phyloP scores from a whole-genome alignment of 2,797 vertebrate species.

The Amphiprion clarkii region DNA sequence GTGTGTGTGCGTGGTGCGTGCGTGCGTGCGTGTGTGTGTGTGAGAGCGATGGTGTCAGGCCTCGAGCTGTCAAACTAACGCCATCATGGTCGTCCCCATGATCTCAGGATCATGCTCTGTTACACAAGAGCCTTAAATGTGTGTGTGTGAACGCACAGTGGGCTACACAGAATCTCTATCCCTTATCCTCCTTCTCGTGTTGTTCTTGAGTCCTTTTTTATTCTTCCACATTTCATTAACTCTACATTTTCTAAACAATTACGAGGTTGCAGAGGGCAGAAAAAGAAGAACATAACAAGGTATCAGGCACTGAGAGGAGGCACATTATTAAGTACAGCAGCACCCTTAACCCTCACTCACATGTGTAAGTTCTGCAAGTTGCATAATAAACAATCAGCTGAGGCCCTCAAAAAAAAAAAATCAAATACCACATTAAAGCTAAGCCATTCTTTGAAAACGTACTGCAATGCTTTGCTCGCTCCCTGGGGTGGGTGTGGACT shows the following conservation, averaged over 20 bases:
- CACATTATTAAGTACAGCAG: slow-evolving; percentile 15
- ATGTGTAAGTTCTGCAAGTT: neutral
- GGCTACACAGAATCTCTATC: neutral
- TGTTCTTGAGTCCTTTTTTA: too few relatives aligned
- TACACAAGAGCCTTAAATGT: slow-evolving; percentile 20
- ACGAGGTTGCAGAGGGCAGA: neutral
- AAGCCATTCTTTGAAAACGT: neutral
- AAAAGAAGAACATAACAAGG: slow-evolving; percentile 13
- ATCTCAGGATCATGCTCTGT: slow-evolving; percentile 9
- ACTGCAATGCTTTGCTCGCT: neutral
- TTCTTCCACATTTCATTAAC: neutral
- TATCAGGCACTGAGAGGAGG: slow-evolving; percentile 18
- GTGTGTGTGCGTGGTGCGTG: slow-evolving; percentile 17
- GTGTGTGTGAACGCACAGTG: slow-evolving; percentile 8
- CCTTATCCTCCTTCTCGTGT: neutral
- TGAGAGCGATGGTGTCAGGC: slow-evolving; percentile 27
- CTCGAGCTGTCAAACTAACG: slow-evolving; percentile 33
- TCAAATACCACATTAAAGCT: neutral
- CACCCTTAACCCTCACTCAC: neutral
- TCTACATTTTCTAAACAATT: neutral
- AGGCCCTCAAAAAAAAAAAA: neutral
- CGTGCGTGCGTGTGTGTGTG: neutral
- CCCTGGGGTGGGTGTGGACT: slow-evolving; percentile 27
- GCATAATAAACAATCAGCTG: slow-evolving; percentile 2
- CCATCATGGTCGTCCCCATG: slow-evolving; percentile 16